Base-by-base conservation (phyloP, 2,888 invertebrate species). In the Lasius platythorax region DNA sequence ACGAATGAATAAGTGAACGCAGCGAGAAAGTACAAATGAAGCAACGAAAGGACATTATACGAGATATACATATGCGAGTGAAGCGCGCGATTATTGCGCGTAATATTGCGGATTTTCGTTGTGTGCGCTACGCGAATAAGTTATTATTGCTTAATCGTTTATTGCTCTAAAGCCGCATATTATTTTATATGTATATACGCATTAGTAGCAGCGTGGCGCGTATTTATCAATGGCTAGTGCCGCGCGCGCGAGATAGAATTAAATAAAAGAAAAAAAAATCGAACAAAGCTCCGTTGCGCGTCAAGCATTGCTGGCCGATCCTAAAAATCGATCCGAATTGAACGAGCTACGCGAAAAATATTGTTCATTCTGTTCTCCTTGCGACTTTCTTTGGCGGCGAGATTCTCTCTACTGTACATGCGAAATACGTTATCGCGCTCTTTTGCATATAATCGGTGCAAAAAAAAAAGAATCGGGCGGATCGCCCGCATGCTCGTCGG, bases 61-160 rank as follows among this genome's bases (percentile, higher is more conserved):
- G 79, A 70, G 56, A 56, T 56, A 50, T 50, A 50, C 75, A 40
- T 30, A 43, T 33, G 46, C 28, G 30, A 67, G 56, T 61, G 33
- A 23, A 50, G 30, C 33, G 61, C 33, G 12, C 4, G 61, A 53
- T 53, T 53, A 23, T 53, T n/a, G 37, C 33, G 43, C 70, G 61
- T 33, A 68, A 33, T 70, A 46, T 70, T 72, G 33, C 58, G 23
- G 33, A 61, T 72, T 73, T 76, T 85, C 76, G 83, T 85, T 81
- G 83, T 81, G 58, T 72, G 63, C 53, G 53, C 72, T 81, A 82
- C 43, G 73, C 81, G 82, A 76, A 76, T 87, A 84, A 85, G 83
- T 88, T 87, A 87, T 82, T 92, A 92, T 93, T 92, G 91, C 92
- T 93, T 91, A 91, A 86, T 90, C 82, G 53, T 86, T 91, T 94